phyloP scores from a whole-genome alignment of 2,888 invertebrate species.

The Spodoptera picta region DNA sequence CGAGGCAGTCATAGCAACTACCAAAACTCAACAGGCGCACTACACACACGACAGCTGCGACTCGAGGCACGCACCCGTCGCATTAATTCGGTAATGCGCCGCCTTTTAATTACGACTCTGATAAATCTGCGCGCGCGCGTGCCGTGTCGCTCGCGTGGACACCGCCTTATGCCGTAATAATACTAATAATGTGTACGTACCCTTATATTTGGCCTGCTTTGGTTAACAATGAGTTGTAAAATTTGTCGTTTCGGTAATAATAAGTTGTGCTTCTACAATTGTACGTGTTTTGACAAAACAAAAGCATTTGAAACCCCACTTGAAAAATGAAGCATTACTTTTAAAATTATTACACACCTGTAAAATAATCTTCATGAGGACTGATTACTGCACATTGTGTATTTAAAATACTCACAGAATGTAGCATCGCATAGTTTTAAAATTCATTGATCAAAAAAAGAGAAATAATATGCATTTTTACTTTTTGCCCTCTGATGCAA shows the following conservation, averaged over 20 bases:
- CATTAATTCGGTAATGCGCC: conserved; percentile 84
- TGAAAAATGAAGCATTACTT: too few species aligned
- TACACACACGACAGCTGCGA: conserved; percentile 78
- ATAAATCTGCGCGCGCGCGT: conserved; percentile 86
- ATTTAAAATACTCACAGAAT: too few species aligned
- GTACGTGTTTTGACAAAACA: too few species aligned
- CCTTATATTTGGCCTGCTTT: conserved; percentile 38
- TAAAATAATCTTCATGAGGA: too few species aligned
- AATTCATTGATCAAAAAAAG: too few species aligned
- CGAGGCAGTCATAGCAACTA: conserved; percentile 57
- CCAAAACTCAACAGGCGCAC: conserved; percentile 59
- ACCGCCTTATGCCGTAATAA: conserved; percentile 73
- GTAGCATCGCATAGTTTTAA: too few species aligned
- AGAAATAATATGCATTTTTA: too few species aligned
- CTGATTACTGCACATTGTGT: too few species aligned
- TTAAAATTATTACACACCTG: too few species aligned
- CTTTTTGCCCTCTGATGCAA: too few species aligned
- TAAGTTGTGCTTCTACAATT: conserved; percentile 4
- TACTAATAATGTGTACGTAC: conserved; percentile 50
- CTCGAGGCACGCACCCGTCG: conserved; percentile 78
- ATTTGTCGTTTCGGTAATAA: conserved; percentile 30
- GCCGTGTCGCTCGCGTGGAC: conserved; percentile 75
- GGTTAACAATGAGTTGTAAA: conserved; percentile 28
- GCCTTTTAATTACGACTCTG: conserved; percentile 86
- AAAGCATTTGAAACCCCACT: too few species aligned